Evolutionary conservation across 2,888 invertebrate species (phyloP).

Genomic region (Eupithecia insigniata): DNA sequence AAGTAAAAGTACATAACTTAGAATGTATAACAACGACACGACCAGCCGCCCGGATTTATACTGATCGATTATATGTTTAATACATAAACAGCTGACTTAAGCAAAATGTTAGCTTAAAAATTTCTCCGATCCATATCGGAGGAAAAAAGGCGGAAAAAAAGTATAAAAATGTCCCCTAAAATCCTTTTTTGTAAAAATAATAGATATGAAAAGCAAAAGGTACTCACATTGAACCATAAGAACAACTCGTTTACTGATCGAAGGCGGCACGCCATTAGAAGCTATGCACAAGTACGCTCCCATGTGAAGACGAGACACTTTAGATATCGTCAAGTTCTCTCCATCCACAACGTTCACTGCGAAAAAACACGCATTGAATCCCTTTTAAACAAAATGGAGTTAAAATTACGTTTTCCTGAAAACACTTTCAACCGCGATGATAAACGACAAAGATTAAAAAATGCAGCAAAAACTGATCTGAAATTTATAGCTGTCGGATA

Average conservation of each 20-base stretch:
- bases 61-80: too few relatives aligned
- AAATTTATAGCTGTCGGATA: slow-evolving; percentile 36
- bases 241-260: slow-evolving; percentile 93
- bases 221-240: slow-evolving; percentile 93
- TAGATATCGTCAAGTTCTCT: slow-evolving; percentile 92
- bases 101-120: too few relatives aligned
- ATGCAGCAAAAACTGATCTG: slow-evolving; percentile 26
- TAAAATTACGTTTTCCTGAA: slow-evolving; percentile 14
- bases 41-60: too few relatives aligned
- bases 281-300: slow-evolving; percentile 96
- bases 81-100: too few relatives aligned
- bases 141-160: too few relatives aligned
- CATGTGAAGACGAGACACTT: slow-evolving; percentile 96
- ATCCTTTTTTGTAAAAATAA: not conserved
- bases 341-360: slow-evolving; percentile 95
- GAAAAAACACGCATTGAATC: slow-evolving; percentile 53
- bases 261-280: slow-evolving; percentile 95
- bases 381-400: slow-evolving; percentile 13
- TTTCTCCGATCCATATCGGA: too few relatives aligned
- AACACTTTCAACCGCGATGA: slow-evolving; percentile 15
- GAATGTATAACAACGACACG: too few relatives aligned
- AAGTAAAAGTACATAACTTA: too few relatives aligned
- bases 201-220: not conserved
- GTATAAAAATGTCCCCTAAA: too few relatives aligned
- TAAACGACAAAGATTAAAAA: slow-evolving; percentile 26